Percentiles rank a stretch among this genome's conserved stretches.
Evolutionary conservation across 2,888 invertebrate genomes (phyloP).

Genomic region (Tryphoninae sp.): DNA sequence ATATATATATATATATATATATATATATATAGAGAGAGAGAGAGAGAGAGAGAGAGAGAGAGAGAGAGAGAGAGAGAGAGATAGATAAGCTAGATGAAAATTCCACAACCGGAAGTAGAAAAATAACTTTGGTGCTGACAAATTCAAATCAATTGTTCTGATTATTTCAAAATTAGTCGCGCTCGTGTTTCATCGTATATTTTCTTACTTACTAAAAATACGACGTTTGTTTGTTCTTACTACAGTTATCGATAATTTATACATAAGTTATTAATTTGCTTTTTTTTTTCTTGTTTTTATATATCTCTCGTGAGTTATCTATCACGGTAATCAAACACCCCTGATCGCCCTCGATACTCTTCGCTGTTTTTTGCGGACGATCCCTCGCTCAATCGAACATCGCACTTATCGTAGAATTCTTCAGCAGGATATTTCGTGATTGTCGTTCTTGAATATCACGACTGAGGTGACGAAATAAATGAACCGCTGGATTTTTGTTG

Average conservation of each 20-base stretch:
- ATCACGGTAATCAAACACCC: not conserved
- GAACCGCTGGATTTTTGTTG: constrained; percentile 54
- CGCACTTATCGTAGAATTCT: not conserved
- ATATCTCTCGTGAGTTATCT: not conserved
- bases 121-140: constrained; percentile 42
- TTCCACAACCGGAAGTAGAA: constrained; percentile 39
- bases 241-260: not conserved
- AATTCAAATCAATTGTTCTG: not conserved
- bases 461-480: constrained; percentile 65
- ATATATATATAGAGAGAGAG: too few relatives aligned
- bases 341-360: not conserved
- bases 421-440: constrained; percentile 10
- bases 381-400: not conserved
- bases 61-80: constrained; percentile 11
- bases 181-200: not conserved
- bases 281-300: not conserved
- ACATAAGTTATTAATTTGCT: not conserved
- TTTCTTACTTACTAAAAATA: not conserved
- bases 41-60: not conserved
- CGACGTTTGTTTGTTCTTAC: not conserved
- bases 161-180: not conserved
- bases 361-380: not conserved
- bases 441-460: not conserved
- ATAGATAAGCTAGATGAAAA: constrained; percentile 24
- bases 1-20: too few relatives aligned